phyloP scores from a whole-genome alignment of 1,140 invertebrate species.

The Plectrocnemia conspersa region DNA sequence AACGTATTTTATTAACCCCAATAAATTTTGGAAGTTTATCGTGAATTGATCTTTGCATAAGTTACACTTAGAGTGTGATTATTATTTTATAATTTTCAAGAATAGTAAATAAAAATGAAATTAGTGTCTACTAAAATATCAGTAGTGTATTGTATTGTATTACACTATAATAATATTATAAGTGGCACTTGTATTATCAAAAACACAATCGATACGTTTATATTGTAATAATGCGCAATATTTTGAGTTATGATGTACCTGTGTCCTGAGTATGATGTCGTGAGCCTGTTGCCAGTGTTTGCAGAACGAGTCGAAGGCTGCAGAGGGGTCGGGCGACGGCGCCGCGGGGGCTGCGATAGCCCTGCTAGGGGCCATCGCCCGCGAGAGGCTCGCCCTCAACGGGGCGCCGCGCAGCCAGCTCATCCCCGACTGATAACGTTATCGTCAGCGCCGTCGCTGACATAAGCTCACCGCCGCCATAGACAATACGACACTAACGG shows the following conservation, averaged over 20 bases:
- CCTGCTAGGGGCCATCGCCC: constrained; percentile 39
- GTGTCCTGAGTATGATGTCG: constrained; percentile 72
- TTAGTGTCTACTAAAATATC: no score
- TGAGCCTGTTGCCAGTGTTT: constrained; percentile 91
- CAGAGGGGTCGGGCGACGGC: constrained; percentile 65
- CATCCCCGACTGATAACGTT: constrained; percentile 44
- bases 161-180: no score
- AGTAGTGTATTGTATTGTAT: no score
- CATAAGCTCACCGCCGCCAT: constrained; percentile 11
- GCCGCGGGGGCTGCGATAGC: constrained; percentile 43
- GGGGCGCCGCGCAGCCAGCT: constrained; percentile 63
- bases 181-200: no score
- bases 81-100: no score
- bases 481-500: constrained; percentile 7
- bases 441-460: not conserved
- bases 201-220: no score
- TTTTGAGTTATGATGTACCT: constrained; percentile 50
- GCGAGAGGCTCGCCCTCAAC: constrained; percentile 53
- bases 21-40: no score
- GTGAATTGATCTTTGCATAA: no score
- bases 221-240: no score
- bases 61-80: no score
- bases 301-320: constrained; percentile 87
- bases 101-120: not conserved
- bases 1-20: no score